A percentile compares a stretch with the other conserved stretches of the same genome.
These are phyloP conservation scores for Nemoura dubitans DNA, from an alignment of 2,888 invertebrate species.

Conservation along the genomic window DNA sequence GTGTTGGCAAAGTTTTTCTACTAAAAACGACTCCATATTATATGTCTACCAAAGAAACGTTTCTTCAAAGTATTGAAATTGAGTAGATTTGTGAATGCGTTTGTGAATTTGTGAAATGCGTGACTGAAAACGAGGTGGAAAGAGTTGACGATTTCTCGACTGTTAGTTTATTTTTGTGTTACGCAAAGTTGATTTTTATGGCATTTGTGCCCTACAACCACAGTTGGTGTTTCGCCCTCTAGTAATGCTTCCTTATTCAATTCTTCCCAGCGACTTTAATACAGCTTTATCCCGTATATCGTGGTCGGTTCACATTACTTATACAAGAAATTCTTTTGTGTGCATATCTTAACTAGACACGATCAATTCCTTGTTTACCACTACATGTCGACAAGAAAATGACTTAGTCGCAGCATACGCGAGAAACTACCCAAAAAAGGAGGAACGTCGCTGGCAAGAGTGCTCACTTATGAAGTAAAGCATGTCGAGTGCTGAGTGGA, in stretches of 20 bases:
- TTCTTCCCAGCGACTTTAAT: background rate
- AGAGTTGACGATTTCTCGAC: too few species aligned
- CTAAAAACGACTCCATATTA: constrained; percentile 4
- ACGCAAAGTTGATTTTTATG: too few species aligned
- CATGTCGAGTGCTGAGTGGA: constrained; percentile 36
- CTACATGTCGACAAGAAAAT: background rate
- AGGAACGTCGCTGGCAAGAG: constrained; percentile 20
- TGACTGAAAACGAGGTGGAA: too few species aligned
- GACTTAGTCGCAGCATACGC: background rate
- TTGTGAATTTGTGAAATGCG: background rate
- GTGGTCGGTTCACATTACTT: background rate
- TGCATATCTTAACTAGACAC: background rate
- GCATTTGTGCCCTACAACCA: too few species aligned
- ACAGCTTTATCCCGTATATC: background rate
- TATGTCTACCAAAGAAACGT: background rate
- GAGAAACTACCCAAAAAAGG: constrained; percentile 25
- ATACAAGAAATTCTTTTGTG: background rate
- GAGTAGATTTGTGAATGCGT: background rate
- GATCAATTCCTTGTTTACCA: constrained; percentile 28
- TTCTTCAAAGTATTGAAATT: background rate
- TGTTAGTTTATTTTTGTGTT: too few species aligned
- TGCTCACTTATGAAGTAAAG: constrained; percentile 37
- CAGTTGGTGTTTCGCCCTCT: too few species aligned
- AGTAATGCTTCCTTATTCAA: background rate
- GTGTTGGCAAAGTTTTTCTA: constrained; percentile 2